Conservation (phyloP, 2,113 vertebrate genomes). For the Piliocolobus tephrosceles region DNA sequence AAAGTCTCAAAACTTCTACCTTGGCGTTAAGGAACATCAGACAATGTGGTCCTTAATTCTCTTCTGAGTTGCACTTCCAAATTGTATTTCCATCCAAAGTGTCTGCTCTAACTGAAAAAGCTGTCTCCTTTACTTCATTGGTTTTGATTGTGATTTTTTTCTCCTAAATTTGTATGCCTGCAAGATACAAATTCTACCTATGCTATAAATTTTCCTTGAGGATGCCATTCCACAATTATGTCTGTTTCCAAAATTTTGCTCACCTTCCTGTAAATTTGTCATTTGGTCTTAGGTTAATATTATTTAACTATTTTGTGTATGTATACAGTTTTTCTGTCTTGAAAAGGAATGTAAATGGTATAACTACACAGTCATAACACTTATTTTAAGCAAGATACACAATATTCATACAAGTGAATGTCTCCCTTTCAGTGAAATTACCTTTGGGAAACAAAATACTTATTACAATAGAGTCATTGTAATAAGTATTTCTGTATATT, state of each 20-base stretch:
- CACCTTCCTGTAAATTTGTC: neutral
- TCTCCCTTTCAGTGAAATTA: neutral
- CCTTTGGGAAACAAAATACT: neutral
- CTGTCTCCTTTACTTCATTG: neutral
- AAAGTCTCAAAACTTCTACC: neutral
- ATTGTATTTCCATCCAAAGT: neutral
- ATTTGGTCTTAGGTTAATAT: neutral
- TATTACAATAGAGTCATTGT: neutral
- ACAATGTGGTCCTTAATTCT: neutral
- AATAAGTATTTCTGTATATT: too few relatives aligned
- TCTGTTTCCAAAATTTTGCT: neutral
- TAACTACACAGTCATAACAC: neutral
- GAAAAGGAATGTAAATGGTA: neutral
- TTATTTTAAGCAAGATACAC: neutral
- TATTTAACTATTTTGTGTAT: neutral
- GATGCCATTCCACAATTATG: neutral
- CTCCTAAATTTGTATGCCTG: neutral
- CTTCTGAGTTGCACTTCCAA: neutral
- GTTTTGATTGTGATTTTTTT: neutral
- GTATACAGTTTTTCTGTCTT: neutral
- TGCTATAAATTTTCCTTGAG: neutral
- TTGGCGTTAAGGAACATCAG: neutral
- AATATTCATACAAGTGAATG: neutral
- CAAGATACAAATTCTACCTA: neutral
- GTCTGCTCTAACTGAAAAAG: neutral